phyloP scores from a whole-genome alignment of 2,113 vertebrate genomes.

The Dermatemys mawii region DNA sequence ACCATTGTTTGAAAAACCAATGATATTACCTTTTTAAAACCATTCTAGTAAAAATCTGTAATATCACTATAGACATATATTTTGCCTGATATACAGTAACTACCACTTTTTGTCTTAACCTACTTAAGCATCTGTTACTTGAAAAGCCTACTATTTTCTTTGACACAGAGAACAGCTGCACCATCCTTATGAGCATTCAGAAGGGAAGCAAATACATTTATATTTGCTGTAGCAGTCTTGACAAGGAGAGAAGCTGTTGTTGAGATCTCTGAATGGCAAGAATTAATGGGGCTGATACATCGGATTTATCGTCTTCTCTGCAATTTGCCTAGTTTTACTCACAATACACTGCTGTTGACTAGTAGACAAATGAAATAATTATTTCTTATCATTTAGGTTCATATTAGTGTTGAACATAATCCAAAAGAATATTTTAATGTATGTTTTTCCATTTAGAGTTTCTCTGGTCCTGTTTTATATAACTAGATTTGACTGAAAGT shows the following conservation, averaged over 20 bases:
- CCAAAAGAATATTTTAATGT: not conserved
- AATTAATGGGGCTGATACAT: not conserved
- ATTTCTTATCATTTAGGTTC: not conserved
- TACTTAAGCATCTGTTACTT: not conserved
- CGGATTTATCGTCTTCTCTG: not conserved
- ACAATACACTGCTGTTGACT: not conserved
- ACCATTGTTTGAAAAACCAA: not conserved
- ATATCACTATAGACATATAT: not conserved
- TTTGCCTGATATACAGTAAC: not conserved
- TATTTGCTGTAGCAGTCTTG: not conserved
- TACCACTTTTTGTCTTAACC: not conserved
- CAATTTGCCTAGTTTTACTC: not conserved
- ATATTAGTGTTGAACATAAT: not conserved
- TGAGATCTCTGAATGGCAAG: not conserved
- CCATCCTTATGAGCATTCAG: not conserved
- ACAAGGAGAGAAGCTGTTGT: not conserved
- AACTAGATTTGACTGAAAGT: not conserved
- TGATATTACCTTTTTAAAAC: not conserved
- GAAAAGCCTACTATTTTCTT: not conserved
- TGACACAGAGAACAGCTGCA: not conserved
- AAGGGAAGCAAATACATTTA: not conserved
- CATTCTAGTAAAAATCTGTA: not conserved
- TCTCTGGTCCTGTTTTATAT: not conserved
- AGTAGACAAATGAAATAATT: not conserved
- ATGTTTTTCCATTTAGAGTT: not conserved